Evolutionary conservation across 1,140 invertebrate genomes (phyloP).

Genomic region (Brachionus sp.): DNA sequence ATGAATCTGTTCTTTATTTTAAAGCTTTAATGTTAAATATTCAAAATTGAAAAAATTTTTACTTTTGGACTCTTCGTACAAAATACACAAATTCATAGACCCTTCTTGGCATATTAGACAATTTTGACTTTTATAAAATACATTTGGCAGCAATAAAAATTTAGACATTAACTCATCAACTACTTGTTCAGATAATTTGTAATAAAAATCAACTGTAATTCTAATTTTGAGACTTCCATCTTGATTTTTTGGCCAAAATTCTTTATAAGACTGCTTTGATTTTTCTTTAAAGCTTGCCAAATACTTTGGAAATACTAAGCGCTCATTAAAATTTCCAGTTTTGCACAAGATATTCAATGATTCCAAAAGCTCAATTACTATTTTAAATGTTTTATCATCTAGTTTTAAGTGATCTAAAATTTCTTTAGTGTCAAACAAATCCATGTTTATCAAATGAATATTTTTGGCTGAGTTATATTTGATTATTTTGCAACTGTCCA

Average conservation of each 20-base stretch:
- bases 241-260: neutral
- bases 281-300: neutral
- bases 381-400: neutral
- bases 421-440: neutral
- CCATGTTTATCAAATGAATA: neutral
- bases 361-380: neutral
- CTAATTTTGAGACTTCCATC: neutral
- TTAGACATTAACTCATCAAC: neutral
- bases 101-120: slow-evolving; percentile 21
- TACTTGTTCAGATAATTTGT: neutral
- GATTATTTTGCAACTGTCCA: neutral
- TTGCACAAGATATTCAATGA: neutral
- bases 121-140: neutral
- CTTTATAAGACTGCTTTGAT: neutral
- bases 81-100: neutral
- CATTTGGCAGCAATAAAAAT: neutral
- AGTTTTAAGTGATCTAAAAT: neutral
- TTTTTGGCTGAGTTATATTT: neutral
- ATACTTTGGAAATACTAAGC: neutral
- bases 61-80: slow-evolving; percentile 17
- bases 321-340: neutral
- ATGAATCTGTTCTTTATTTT: neutral
- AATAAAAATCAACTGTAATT: neutral
- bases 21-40: neutral
- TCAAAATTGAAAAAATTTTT: neutral